phyloP scores from a whole-genome alignment of 1,140 invertebrate genomes.

The Orchesella cincta region DNA sequence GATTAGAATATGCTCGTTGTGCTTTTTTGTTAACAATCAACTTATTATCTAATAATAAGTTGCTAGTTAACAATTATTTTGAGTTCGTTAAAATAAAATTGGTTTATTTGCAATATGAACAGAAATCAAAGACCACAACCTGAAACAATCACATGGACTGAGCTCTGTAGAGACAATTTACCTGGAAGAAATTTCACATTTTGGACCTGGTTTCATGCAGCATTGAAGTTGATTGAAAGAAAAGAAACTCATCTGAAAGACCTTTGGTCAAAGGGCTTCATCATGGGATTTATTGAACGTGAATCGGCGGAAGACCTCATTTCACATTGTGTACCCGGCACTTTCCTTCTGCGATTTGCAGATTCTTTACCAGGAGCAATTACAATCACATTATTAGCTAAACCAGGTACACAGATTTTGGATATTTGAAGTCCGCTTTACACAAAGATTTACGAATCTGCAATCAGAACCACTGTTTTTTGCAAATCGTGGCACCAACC shows the following conservation, averaged over 20 bases:
- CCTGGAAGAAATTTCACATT: constrained; percentile 14
- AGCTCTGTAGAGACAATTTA: constrained; percentile 14
- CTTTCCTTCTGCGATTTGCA: constrained; percentile 11
- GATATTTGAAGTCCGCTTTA: too few species aligned
- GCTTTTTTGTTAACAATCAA: too few species aligned
- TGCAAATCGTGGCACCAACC: too few species aligned
- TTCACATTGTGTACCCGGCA: background rate
- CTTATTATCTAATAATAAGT: too few species aligned
- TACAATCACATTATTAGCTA: background rate
- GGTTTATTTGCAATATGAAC: too few species aligned
- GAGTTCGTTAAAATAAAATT: too few species aligned
- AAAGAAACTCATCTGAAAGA: constrained; percentile 22
- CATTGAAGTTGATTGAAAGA: constrained; percentile 18
- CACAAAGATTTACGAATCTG: too few species aligned
- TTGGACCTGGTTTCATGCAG: constrained; percentile 22
- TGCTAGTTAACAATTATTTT: too few species aligned
- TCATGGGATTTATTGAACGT: constrained; percentile 21
- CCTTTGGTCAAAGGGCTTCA: background rate
- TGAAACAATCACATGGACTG: constrained; percentile 16
- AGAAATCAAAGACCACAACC: constrained; percentile 4
- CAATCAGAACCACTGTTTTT: too few species aligned
- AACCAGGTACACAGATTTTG: background rate
- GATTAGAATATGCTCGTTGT: too few species aligned
- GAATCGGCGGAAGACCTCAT: background rate
- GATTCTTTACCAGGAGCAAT: constrained; percentile 9